phyloP scores from a whole-genome alignment of 2,888 invertebrate species.

The Drosophila merina region DNA sequence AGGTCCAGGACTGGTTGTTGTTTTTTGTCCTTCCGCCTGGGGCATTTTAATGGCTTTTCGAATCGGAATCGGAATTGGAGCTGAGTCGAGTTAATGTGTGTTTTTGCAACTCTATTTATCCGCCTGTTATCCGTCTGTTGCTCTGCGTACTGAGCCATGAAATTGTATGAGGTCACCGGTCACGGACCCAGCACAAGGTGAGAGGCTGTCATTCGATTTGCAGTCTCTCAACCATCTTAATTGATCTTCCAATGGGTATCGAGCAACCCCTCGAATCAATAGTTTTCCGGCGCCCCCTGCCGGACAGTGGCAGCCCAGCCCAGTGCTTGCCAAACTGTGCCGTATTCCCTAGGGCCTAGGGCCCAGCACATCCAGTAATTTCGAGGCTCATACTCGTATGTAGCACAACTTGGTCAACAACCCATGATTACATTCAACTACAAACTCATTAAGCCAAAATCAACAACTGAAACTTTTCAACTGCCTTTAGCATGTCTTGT shows the following conservation, averaged over 20 bases:
- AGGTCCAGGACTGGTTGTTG: slow-evolving; percentile 25
- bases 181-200: slow-evolving; percentile 3
- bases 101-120: slow-evolving; percentile 29
- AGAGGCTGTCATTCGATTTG: slow-evolving; percentile 11
- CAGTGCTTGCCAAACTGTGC: slow-evolving; percentile 56
- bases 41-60: slow-evolving; percentile 45
- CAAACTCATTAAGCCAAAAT: slow-evolving; percentile 75
- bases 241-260: slow-evolving; percentile 68
- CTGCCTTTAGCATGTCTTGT: slow-evolving; percentile 63
- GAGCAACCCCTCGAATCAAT: slow-evolving; percentile 73
- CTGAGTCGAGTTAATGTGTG: slow-evolving; percentile 24
- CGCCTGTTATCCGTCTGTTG: slow-evolving; percentile 12
- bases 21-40: slow-evolving; percentile 22
- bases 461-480: slow-evolving; percentile 59
- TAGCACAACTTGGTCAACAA: slow-evolving; percentile 42
- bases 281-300: slow-evolving; percentile 56
- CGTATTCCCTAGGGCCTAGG: slow-evolving; percentile 16
- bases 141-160: slow-evolving; percentile 37
- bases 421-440: slow-evolving; percentile 72
- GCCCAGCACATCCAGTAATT: slow-evolving; percentile 52
- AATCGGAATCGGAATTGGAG: slow-evolving; percentile 46
- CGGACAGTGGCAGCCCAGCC: slow-evolving; percentile 31
- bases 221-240: slow-evolving; percentile 24
- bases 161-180: slow-evolving; percentile 43
- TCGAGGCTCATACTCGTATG: slow-evolving; percentile 29